Percentiles rank a stretch among this genome's conserved stretches.
Evolutionary conservation across 2,113 vertebrate species (phyloP).

Genomic region (Thermophis baileyi): DNA sequence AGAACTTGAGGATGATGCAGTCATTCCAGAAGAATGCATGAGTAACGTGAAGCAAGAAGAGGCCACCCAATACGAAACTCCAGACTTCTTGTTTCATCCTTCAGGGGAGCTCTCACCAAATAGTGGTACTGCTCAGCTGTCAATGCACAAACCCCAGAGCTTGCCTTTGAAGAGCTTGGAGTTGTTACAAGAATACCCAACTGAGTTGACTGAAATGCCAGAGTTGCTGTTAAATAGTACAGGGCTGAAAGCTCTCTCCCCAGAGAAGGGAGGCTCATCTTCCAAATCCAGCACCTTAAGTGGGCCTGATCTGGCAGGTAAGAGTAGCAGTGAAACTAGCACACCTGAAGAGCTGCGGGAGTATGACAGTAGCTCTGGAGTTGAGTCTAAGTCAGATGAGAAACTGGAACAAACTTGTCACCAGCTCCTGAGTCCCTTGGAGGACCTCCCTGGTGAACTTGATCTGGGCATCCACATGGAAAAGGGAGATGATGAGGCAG

Average conservation of each 20-base stretch:
- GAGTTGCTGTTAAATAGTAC: constrained; percentile 42
- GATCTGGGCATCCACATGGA: constrained; percentile 77
- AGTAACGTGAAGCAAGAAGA: not conserved
- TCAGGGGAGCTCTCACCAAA: not conserved
- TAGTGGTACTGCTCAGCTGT: not conserved
- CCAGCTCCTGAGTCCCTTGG: constrained; percentile 17
- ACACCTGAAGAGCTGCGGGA: constrained; percentile 75
- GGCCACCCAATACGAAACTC: not conserved
- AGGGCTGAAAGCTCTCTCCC: constrained; percentile 22
- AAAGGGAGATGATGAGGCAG: constrained; percentile 71
- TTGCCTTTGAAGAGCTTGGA: constrained; percentile 45
- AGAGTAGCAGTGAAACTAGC: constrained; percentile 78
- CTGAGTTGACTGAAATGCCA: constrained; percentile 16
- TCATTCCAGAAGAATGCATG: not conserved
- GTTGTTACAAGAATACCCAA: not conserved
- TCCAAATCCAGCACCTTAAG: constrained; percentile 73
- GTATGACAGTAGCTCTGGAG: constrained; percentile 74
- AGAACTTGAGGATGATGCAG: not conserved
- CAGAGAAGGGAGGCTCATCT: constrained; percentile 36
- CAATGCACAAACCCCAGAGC: constrained; percentile 36
- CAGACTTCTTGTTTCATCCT: not conserved
- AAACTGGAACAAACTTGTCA: constrained; percentile 64
- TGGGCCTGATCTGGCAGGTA: constrained; percentile 74
- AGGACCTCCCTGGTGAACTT: constrained; percentile 69
- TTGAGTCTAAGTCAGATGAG: constrained; percentile 68